These are phyloP conservation scores for Chrysotoxum bicinctum DNA, from an alignment of 2,888 invertebrate species.

Conservation along the genomic window DNA sequence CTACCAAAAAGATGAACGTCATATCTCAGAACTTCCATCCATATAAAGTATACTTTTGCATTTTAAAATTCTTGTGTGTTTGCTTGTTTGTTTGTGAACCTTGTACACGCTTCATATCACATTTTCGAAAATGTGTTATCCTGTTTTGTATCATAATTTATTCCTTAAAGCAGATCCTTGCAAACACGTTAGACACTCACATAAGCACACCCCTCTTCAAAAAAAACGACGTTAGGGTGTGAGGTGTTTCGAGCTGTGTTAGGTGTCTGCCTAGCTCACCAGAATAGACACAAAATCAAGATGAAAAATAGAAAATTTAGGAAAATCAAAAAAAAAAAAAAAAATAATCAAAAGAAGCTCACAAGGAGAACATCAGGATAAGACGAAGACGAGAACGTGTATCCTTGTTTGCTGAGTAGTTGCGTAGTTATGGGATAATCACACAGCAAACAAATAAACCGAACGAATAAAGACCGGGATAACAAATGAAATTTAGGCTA, in stretches of 20 bases:
- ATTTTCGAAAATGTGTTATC: slow-evolving; percentile 59
- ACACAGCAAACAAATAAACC: slow-evolving; percentile 64
- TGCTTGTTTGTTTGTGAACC: slow-evolving; percentile 13
- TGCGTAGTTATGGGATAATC: slow-evolving; percentile 70
- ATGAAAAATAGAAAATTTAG: slow-evolving; percentile 40
- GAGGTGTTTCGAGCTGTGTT: neutral
- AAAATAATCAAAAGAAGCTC: slow-evolving; percentile 9
- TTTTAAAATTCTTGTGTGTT: slow-evolving; percentile 16
- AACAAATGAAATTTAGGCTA: slow-evolving; percentile 42
- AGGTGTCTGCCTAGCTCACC: slow-evolving; percentile 19
- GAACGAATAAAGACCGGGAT: slow-evolving; percentile 51
- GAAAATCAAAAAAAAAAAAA: neutral
- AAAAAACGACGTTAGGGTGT: neutral
- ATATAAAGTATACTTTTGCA: slow-evolving; percentile 4
- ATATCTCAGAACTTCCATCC: neutral
- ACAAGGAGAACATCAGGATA: slow-evolving; percentile 51
- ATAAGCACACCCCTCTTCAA: slow-evolving; percentile 12
- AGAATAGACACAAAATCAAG: slow-evolving; percentile 40
- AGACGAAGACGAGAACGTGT: slow-evolving; percentile 50
- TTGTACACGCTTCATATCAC: slow-evolving; percentile 22
- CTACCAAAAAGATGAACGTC: slow-evolving; percentile 16
- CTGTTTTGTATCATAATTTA: slow-evolving; percentile 65
- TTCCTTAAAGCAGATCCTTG: slow-evolving; percentile 63
- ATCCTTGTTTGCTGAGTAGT: slow-evolving; percentile 63
- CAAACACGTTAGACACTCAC: slow-evolving; percentile 35